A percentile compares a stretch with the other conserved stretches of the same genome.
Conservation (phyloP, 2,797 vertebrate genomes). For the Cyprinella venusta region DNA sequence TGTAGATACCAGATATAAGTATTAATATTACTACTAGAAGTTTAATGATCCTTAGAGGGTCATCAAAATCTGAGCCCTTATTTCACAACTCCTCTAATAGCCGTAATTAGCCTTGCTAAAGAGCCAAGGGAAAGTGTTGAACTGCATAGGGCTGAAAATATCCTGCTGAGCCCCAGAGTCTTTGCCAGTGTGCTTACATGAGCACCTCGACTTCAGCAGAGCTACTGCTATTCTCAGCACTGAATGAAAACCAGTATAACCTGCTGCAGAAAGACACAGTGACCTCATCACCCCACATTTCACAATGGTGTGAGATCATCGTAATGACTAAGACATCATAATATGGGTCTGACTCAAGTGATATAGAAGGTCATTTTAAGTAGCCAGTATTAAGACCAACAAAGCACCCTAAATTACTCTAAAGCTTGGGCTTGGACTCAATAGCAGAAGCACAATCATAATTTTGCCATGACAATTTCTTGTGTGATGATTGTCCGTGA, state of each 20-base stretch:
- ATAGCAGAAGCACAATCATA: not conserved
- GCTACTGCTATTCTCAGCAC: constrained; percentile 38
- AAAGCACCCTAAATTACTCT: not conserved
- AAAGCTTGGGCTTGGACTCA: constrained; percentile 3
- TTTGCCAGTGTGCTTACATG: constrained; percentile 25
- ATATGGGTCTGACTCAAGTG: not conserved
- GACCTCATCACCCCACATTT: constrained; percentile 6
- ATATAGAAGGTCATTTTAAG: not conserved
- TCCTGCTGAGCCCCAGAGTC: constrained; percentile 37
- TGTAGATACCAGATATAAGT: not conserved
- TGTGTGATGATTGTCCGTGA: not conserved
- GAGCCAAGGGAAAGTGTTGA: constrained; percentile 26
- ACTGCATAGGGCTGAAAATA: constrained; percentile 36
- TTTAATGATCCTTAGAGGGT: constrained; percentile 16
- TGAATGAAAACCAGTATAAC: not conserved
- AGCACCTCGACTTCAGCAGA: constrained; percentile 18
- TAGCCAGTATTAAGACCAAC: constrained; percentile 1
- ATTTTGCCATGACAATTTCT: not conserved
- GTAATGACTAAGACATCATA: constrained; percentile 9
- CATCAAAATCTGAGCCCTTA: constrained; percentile 11
- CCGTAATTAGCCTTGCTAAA: constrained; percentile 42
- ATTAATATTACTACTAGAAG: constrained; percentile 22
- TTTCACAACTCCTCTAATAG: constrained; percentile 28
- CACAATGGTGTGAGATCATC: constrained; percentile 23
- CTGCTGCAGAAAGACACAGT: constrained; percentile 12